Conservation (phyloP, 1,140 invertebrate genomes). For the Dendroctonus valens region DNA sequence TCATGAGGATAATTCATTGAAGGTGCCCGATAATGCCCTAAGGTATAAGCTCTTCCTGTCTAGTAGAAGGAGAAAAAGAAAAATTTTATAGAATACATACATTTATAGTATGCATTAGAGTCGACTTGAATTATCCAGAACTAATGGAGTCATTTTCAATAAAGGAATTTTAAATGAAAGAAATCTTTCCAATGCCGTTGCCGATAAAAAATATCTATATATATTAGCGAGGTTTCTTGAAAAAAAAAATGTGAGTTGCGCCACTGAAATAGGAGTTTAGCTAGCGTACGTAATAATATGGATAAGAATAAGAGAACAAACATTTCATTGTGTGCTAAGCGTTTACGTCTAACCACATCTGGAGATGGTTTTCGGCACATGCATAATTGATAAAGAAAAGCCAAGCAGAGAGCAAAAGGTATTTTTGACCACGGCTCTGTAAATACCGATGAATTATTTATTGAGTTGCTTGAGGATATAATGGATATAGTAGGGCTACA, state of each 20-base stretch:
- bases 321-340: conserved; percentile 16
- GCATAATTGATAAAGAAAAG: conserved; percentile 18
- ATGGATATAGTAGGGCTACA: conserved; percentile 5
- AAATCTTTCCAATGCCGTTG: too few relatives aligned
- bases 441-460: conserved; percentile 10
- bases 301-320: conserved; percentile 16
- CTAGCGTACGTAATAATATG: conserved; percentile 15
- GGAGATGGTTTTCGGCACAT: conserved; percentile 15
- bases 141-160: too few relatives aligned
- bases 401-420: conserved; percentile 1
- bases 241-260: background rate
- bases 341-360: conserved; percentile 17
- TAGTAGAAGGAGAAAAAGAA: too few relatives aligned
- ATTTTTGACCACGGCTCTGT: conserved; percentile 4
- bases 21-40: too few relatives aligned
- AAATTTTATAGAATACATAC: too few relatives aligned
- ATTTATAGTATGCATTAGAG: too few relatives aligned
- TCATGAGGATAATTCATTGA: too few relatives aligned
- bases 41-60: too few relatives aligned
- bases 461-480: background rate
- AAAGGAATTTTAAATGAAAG: too few relatives aligned
- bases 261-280: conserved; percentile 9
- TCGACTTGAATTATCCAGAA: too few relatives aligned
- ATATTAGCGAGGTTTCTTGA: too few relatives aligned
- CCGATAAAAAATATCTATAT: too few relatives aligned